These are phyloP conservation scores for Agrilus cyanescens DNA, from an alignment of 2,888 invertebrate species.

Conservation along the genomic window DNA sequence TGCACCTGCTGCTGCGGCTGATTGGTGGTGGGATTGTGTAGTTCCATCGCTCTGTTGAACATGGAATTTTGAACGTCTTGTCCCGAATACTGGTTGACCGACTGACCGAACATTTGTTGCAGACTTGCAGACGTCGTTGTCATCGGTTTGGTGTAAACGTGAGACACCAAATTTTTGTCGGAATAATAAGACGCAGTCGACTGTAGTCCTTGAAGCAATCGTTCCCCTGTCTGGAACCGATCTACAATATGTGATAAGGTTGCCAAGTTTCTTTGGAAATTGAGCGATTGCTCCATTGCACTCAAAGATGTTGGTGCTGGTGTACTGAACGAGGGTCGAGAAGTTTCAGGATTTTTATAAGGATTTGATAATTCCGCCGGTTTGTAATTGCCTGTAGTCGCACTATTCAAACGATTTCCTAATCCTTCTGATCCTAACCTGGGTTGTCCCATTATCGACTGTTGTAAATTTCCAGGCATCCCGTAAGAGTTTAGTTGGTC, in stretches of 20 bases:
- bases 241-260: conserved; percentile 51
- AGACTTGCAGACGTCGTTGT: conserved; percentile 24
- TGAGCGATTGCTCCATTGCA: conserved; percentile 38
- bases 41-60: conserved; percentile 28
- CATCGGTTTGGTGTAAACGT: conserved; percentile 30
- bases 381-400: conserved; percentile 7
- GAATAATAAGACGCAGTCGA: conserved; percentile 34
- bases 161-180: conserved; percentile 28
- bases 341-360: background rate
- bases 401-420: conserved; percentile 8
- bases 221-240: conserved; percentile 42
- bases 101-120: conserved; percentile 32
- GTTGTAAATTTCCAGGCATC: too few species aligned
- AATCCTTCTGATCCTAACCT: background rate
- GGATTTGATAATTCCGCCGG: conserved; percentile 22
- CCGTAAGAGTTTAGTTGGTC: too few species aligned
- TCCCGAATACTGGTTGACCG: conserved; percentile 28
- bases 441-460: too few species aligned
- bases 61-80: conserved; percentile 19
- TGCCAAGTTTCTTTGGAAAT: conserved; percentile 38
- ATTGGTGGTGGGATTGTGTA: conserved; percentile 19
- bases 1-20: conserved; percentile 6
- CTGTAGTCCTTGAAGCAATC: conserved; percentile 41
- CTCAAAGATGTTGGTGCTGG: conserved; percentile 36
- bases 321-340: conserved; percentile 23